Conservation (phyloP, 2,797 vertebrate species). For the Eulemur albifrons region DNA sequence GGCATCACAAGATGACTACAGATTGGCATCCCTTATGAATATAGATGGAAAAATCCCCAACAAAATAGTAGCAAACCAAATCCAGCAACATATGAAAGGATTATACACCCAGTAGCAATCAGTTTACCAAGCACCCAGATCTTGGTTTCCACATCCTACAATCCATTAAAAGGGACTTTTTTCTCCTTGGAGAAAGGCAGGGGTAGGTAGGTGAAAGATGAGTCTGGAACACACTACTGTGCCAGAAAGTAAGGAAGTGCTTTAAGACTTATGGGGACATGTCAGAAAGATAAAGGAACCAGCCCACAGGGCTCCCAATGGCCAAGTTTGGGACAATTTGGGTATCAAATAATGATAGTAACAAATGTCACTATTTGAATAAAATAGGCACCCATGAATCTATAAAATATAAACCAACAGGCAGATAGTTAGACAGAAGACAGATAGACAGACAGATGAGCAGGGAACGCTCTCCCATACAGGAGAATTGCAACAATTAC, state of each 20-base stretch:
- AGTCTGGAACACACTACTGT: neutral
- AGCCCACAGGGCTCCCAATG: neutral
- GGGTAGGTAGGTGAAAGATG: neutral
- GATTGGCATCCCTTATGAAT: neutral
- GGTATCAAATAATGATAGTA: neutral
- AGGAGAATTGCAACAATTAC: neutral
- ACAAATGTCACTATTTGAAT: neutral
- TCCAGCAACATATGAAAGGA: neutral
- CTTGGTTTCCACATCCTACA: neutral
- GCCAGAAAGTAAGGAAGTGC: neutral
- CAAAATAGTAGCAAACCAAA: neutral
- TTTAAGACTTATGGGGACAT: neutral
- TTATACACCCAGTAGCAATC: neutral
- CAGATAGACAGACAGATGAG: neutral
- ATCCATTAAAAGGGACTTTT: neutral
- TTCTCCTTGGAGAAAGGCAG: neutral
- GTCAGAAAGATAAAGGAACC: neutral
- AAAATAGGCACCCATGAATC: neutral
- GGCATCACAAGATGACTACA: neutral
- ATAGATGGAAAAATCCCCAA: neutral
- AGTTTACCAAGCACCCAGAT: neutral
- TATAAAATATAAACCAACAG: neutral
- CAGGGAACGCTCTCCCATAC: neutral
- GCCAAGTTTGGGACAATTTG: neutral
- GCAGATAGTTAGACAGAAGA: too few relatives aligned